Base-by-base conservation (phyloP, 2,888 invertebrate species). In the Pterostichus madidus region DNA sequence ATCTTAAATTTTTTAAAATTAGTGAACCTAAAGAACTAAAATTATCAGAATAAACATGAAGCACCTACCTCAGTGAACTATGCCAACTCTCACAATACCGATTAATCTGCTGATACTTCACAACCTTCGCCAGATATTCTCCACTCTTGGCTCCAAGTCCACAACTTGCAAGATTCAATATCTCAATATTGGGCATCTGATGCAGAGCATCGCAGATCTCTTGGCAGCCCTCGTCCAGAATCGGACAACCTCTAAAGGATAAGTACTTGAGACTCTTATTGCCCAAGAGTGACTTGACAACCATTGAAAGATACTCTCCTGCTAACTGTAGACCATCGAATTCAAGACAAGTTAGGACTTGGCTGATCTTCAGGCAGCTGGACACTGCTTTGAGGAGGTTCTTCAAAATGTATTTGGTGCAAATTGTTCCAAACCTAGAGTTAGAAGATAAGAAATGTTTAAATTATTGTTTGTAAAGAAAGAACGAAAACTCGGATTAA, bases 81-180 rank as follows among this genome's bases (percentile, higher is more conserved):
- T 95, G 94, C 96, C 96, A 96, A 84, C 95, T 94, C 87, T 96
- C 95, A 85, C 95, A 94, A 87, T 94, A 96, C 79, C 96, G 92
- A 83, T 93, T 89, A 56, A 90, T 89, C 85, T 90, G 90, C 86
- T 90, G 90, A 81, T 87, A 88, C 85, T 94, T 94, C 49, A 95
- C 91, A 86, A 95, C 90, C 84, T 94, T 93, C 0, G 94, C 94
- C 49, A 96, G 90, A 77, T 92, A 91, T 0, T 91, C 90, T 0
- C 94, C 95, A 17, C 95, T 94, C 39, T 91, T 89, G 0, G 91
- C 87, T 0, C 93, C 93, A 10, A 96, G 88, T 11, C 94, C 93
- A 88, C 96, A 96, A 5, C 93, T 93, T 5, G 94, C 92, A 1
- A 96, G 88, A 87, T 96, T 94, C 35, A 96, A 88, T 0, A 93